phyloP scores from a whole-genome alignment of 2,113 vertebrate genomes.

The Otocyon megalotis region DNA sequence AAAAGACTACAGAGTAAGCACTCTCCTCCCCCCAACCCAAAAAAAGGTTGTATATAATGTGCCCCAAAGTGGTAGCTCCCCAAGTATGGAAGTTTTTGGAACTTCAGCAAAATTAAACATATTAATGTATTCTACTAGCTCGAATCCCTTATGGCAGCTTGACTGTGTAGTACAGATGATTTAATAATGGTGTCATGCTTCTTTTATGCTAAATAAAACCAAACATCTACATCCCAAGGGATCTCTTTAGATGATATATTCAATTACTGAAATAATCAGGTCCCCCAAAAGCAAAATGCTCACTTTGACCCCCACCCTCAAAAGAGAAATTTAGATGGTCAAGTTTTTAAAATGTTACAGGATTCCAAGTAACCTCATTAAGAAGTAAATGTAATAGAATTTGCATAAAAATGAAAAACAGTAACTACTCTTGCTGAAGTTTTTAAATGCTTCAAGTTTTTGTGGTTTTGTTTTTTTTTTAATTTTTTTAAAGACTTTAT shows the following conservation, averaged over 20 bases:
- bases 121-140: neutral
- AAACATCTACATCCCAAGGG: neutral
- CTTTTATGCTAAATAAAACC: constrained; percentile 49
- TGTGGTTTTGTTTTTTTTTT: too few relatives aligned
- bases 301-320: neutral
- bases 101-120: constrained; percentile 54
- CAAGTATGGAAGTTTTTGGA: neutral
- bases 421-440: neutral
- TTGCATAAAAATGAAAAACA: constrained; percentile 18
- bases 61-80: neutral
- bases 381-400: constrained; percentile 32
- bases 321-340: neutral
- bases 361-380: constrained; percentile 29
- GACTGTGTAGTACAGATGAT: neutral
- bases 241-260: neutral
- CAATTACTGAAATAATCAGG: constrained; percentile 61
- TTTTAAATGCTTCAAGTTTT: neutral
- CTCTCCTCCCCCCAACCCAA: neutral
- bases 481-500: too few relatives aligned
- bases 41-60: neutral
- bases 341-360: neutral
- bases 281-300: constrained; percentile 30
- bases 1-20: neutral
- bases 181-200: constrained; percentile 38
- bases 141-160: neutral